Evolutionary conservation across 2,888 invertebrate genomes (phyloP).

Genomic region (Uropetala carovei): DNA sequence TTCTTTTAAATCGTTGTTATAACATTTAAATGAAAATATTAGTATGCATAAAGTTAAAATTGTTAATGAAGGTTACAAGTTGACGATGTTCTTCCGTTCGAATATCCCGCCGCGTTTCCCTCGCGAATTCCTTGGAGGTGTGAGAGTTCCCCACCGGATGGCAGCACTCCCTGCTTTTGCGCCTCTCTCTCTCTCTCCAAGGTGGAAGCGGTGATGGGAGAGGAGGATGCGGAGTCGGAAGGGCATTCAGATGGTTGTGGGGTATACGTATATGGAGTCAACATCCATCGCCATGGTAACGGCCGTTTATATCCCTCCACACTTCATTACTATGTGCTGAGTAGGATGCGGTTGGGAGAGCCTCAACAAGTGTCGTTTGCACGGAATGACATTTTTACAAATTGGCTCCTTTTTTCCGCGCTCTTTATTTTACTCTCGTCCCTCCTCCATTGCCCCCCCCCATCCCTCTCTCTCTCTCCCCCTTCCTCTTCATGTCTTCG

Average conservation of each 20-base stretch:
- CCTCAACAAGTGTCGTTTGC: constrained; percentile 35
- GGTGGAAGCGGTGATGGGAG: background rate
- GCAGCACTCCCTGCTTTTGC: constrained; percentile 40
- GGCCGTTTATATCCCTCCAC: constrained; percentile 18
- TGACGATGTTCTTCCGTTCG: background rate
- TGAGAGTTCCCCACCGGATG: background rate
- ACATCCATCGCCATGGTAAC: constrained; percentile 17
- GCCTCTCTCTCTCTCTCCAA: too few relatives aligned
- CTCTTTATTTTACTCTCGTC: too few relatives aligned
- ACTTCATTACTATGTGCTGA: background rate
- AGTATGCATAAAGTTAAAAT: too few relatives aligned
- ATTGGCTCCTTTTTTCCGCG: too few relatives aligned
- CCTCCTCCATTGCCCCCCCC: too few relatives aligned
- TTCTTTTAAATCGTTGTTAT: too few relatives aligned
- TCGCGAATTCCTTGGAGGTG: background rate
- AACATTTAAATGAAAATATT: too few relatives aligned
- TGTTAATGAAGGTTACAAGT: too few relatives aligned
- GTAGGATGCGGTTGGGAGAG: background rate
- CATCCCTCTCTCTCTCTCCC: too few relatives aligned
- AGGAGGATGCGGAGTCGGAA: background rate
- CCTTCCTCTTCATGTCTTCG: too few relatives aligned
- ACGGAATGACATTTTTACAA: too few relatives aligned
- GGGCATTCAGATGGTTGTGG: background rate
- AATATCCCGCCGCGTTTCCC: constrained; percentile 3
- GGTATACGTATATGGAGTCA: background rate